A percentile compares a stretch with the other conserved stretches of the same genome.
These are phyloP conservation scores for Tragelaphus imberbis DNA, from an alignment of 2,113 vertebrate species.

Conservation along the genomic window DNA sequence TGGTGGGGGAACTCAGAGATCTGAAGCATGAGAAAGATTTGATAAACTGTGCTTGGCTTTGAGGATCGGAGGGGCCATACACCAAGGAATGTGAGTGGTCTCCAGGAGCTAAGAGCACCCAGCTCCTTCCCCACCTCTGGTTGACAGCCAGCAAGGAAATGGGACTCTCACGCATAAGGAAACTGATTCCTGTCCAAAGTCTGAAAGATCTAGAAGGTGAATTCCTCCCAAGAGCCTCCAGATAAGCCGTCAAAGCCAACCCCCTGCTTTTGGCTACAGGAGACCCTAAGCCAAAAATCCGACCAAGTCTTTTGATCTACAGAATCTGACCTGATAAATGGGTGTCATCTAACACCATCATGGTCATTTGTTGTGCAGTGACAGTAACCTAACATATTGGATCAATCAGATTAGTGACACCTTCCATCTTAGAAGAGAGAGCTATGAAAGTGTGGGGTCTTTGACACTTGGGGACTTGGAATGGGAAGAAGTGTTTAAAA, in stretches of 20 bases:
- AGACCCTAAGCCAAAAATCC: background rate
- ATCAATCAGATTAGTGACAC: background rate
- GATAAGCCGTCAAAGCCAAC: background rate
- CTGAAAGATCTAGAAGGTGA: background rate
- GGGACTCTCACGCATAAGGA: background rate
- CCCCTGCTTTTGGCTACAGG: background rate
- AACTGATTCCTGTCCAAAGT: background rate
- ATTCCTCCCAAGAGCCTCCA: background rate
- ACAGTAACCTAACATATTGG: background rate
- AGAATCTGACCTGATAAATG: background rate
- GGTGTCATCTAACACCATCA: background rate
- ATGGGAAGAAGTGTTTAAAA: background rate
- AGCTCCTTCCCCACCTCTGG: background rate
- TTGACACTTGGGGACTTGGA: background rate
- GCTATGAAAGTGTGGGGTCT: background rate
- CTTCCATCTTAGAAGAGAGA: background rate
- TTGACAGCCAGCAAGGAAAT: background rate
- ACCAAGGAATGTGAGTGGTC: background rate
- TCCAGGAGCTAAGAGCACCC: background rate
- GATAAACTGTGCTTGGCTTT: background rate
- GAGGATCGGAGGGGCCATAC: background rate
- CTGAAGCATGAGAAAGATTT: background rate
- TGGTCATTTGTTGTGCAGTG: background rate
- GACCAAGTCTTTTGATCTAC: background rate
- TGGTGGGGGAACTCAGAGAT: background rate